These are phyloP conservation scores for Diadophis punctatus DNA, from an alignment of 2,113 vertebrate genomes.

Conservation along the genomic window DNA sequence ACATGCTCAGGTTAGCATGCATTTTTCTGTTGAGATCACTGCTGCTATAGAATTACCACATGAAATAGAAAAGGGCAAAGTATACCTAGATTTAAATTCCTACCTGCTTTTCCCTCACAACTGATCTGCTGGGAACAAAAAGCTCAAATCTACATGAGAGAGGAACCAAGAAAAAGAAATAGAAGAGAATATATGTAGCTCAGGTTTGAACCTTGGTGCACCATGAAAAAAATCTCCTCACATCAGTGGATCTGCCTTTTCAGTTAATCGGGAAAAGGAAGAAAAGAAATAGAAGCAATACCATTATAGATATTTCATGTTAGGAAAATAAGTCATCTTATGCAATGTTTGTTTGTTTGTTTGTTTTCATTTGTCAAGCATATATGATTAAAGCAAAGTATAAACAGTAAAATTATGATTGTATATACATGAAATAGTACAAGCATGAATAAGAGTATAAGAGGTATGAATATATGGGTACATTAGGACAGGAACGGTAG, in stretches of 20 bases:
- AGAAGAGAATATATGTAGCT: not conserved
- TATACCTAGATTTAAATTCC: not conserved
- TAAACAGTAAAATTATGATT: too few relatives aligned
- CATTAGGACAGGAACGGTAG: too few relatives aligned
- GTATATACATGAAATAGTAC: too few relatives aligned
- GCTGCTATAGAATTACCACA: not conserved
- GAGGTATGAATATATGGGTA: too few relatives aligned
- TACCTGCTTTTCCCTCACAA: not conserved
- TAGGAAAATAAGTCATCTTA: not conserved
- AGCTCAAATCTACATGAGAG: not conserved
- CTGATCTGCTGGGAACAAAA: not conserved
- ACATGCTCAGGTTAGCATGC: not conserved
- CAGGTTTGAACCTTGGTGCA: not conserved
- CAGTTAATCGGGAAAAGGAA: slow-evolving; percentile 6
- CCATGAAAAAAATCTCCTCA: not conserved
- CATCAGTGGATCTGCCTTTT: not conserved
- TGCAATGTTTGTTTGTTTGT: too few relatives aligned
- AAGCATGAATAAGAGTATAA: too few relatives aligned
- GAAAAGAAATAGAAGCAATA: not conserved
- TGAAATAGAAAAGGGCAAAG: not conserved
- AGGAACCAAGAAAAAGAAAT: not conserved
- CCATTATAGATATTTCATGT: not conserved
- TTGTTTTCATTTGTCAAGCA: too few relatives aligned
- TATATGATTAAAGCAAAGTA: too few relatives aligned
- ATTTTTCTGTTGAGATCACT: not conserved